Percentiles rank a stretch among this genome's conserved stretches.
Conservation (phyloP, 2,888 invertebrate genomes). For the Criorhina ranunculi region DNA sequence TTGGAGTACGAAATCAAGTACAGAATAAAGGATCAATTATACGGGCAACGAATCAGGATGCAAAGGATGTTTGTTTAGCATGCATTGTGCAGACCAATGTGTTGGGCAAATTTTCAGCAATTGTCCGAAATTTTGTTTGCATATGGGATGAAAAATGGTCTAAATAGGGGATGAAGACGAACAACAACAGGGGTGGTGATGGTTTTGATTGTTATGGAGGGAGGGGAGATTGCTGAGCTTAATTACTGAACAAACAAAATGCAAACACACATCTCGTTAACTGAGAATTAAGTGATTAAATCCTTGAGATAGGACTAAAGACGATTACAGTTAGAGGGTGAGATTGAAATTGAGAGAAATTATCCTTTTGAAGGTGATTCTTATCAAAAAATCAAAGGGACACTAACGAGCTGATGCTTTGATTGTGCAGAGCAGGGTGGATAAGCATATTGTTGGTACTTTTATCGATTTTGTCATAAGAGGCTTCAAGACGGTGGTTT, state of each 20-base stretch:
- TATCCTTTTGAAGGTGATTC: neutral
- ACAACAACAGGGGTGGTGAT: conserved; percentile 25
- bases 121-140: conserved; percentile 55
- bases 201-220: neutral
- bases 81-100: conserved; percentile 48
- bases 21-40: conserved; percentile 50
- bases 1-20: conserved; percentile 51
- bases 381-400: neutral
- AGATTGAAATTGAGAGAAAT: neutral
- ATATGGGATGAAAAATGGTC: conserved; percentile 58
- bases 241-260: conserved; percentile 67
- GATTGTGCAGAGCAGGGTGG: no score
- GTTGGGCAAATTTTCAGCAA: conserved; percentile 57
- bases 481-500: no score
- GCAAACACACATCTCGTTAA: conserved; percentile 64
- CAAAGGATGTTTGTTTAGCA: conserved; percentile 11
- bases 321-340: neutral
- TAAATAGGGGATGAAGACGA: conserved; percentile 52
- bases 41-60: conserved; percentile 42
- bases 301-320: conserved; percentile 33
- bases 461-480: no score
- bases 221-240: conserved; percentile 1
- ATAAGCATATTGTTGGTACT: no score
- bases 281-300: conserved; percentile 59
- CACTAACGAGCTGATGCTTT: no score